Evolutionary conservation across 2,113 vertebrate genomes (phyloP), one percentile per base, ranked within the genome.

Genomic region (Bungarus multicinctus): DNA sequence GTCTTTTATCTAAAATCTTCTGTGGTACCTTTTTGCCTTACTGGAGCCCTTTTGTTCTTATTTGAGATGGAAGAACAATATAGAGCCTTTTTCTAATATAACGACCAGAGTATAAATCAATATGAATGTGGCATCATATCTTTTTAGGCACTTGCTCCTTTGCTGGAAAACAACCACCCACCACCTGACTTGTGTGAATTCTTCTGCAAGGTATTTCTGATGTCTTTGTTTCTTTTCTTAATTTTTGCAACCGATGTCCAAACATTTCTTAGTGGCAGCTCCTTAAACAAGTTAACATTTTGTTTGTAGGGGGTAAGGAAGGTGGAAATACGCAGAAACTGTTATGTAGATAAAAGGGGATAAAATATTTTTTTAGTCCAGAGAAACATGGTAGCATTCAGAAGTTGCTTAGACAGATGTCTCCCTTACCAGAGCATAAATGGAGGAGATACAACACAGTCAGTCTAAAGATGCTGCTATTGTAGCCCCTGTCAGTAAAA

Each of bases 141-240:
- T 9, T 96, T 96, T 96, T 53, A 99, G 99, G 99, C 99, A 91
- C 99, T 99, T 45, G 99, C 99, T 97, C 99, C 99, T 97, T 98
- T 99, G 93, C 97, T 99, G 98, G 99, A 99, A 97, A 99, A 99
- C 97, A 99, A 99, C 97, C 99, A 99, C 91, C 99, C 99, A 86
- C 99, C 99, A 25, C 99, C 99, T 90, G 99, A 99, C 97, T 98
- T 99, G 97, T 99, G 99, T 96, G 99, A 99, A 98, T 99, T 99
- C 98, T 99, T 99, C 97, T 99, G 99, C 98, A 99, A 99, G 99
- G 99, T 99, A 98, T 90, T 39, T 89, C 50, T 86, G 81, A 12
- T 34, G 9, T 64, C 14, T 50, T 43, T n/a, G 12, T 50, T 20
- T n/a, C 1, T 88, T 52, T 30, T 55, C 7, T 22, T 39, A 3